A percentile compares a stretch with the other conserved stretches of the same genome.
Evolutionary conservation across 1,140 invertebrate species (phyloP).

Genomic region (Latrodectus geometricus): DNA sequence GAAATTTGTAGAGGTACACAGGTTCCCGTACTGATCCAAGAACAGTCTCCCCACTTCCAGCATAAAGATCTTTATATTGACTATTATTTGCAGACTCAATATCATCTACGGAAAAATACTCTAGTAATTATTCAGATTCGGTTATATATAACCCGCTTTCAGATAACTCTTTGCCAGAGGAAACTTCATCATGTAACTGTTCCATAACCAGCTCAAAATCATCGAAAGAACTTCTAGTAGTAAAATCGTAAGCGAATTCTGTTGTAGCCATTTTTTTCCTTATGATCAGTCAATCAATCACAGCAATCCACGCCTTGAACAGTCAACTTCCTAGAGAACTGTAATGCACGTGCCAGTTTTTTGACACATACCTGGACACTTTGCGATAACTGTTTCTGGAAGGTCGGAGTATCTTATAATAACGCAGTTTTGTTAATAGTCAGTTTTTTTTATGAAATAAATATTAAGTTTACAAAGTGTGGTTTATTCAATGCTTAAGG

Average conservation of each 20-base stretch:
- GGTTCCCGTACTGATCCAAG: not conserved
- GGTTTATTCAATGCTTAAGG: no score
- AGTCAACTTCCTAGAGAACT: constrained; percentile 13
- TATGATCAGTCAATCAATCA: constrained; percentile 15
- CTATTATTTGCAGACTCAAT: not conserved
- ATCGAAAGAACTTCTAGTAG: not conserved
- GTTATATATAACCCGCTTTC: not conserved
- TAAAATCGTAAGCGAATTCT: constrained; percentile 2
- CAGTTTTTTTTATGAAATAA: no score
- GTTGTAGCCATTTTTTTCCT: not conserved
- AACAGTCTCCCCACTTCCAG: not conserved
- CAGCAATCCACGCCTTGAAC: constrained; percentile 16
- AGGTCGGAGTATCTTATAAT: no score
- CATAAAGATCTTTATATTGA: not conserved
- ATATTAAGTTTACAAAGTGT: no score
- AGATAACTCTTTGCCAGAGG: not conserved
- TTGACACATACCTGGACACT: constrained; percentile 25
- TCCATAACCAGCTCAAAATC: not conserved
- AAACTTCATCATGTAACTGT: not conserved
- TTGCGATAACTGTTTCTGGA: no score
- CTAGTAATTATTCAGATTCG: not conserved
- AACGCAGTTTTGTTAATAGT: no score
- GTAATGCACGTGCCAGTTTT: not conserved
- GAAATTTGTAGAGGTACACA: not conserved
- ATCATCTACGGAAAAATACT: not conserved